A percentile compares a stretch with the other conserved stretches of the same genome.
Evolutionary conservation across 2,888 invertebrate genomes (phyloP).

Genomic region (Dynastes hyllus): DNA sequence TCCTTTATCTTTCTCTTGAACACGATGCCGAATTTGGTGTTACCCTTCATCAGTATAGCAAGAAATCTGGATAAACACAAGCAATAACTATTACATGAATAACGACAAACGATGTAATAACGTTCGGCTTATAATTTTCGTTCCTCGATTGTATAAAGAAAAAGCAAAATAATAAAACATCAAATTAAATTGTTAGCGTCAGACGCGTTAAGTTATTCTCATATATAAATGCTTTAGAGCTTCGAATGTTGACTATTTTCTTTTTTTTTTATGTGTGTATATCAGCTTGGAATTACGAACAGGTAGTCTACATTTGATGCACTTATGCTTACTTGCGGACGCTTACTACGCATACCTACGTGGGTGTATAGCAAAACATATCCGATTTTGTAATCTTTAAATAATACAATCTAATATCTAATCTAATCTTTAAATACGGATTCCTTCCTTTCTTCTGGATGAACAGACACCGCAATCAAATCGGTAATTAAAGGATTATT

Average conservation of each 20-base stretch:
- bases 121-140: constrained; percentile 4
- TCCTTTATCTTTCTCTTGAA: constrained; percentile 23
- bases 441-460: no score
- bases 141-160: neutral
- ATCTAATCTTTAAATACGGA: no score
- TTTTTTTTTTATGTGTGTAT: neutral
- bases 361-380: no score
- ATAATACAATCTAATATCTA: no score
- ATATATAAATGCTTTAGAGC: neutral
- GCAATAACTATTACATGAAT: constrained; percentile 26
- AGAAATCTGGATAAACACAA: constrained; percentile 32
- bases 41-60: constrained; percentile 19
- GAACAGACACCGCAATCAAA: no score
- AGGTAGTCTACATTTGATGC: no score
- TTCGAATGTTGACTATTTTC: neutral
- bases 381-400: no score
- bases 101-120: constrained; percentile 13
- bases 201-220: neutral
- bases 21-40: constrained; percentile 31
- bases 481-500: no score
- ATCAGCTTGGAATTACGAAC: no score
- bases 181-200: neutral
- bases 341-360: no score
- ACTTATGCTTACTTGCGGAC: no score
- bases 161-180: constrained; percentile 6